Percentiles rank a stretch among this genome's conserved stretches.
Conservation (phyloP, 2,797 vertebrate genomes). For the Xyrichtys novacula region DNA sequence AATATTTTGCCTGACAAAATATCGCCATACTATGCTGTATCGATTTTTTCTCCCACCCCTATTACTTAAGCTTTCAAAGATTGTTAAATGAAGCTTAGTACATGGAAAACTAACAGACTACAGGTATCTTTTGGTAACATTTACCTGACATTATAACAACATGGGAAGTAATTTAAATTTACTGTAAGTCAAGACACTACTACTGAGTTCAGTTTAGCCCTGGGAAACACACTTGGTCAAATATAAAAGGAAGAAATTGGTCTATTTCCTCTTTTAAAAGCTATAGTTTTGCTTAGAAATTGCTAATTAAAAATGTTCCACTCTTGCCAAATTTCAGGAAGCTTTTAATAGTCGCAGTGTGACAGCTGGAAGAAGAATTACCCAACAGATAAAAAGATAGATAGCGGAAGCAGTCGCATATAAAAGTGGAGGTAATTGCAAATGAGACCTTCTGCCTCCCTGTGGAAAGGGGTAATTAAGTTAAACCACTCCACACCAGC, state of each 20-base stretch:
- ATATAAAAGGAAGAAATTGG: background rate
- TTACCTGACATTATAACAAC: too few relatives aligned
- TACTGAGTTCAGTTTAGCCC: too few relatives aligned
- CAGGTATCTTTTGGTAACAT: too few relatives aligned
- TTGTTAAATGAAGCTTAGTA: too few relatives aligned
- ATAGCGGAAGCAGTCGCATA: conserved; percentile 26
- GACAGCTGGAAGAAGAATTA: conserved; percentile 15
- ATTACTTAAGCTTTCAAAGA: too few relatives aligned
- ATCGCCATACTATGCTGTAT: too few relatives aligned
- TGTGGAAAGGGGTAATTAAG: conserved; percentile 62
- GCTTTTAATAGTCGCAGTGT: background rate
- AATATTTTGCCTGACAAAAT: too few relatives aligned
- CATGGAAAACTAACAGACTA: too few relatives aligned
- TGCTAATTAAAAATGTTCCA: background rate
- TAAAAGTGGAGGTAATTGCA: conserved; percentile 62
- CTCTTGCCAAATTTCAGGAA: background rate
- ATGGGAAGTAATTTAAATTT: too few relatives aligned
- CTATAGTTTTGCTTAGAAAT: background rate
- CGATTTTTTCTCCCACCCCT: too few relatives aligned
- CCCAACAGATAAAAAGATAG: conserved; percentile 3
- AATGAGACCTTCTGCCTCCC: conserved; percentile 62
- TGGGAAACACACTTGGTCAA: too few relatives aligned
- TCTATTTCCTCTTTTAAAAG: background rate
- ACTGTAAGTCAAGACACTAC: too few relatives aligned
- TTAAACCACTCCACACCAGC: conserved; percentile 58